These are phyloP conservation scores for Dryobates pubescens DNA, from an alignment of 2,797 vertebrate genomes.

Conservation along the genomic window DNA sequence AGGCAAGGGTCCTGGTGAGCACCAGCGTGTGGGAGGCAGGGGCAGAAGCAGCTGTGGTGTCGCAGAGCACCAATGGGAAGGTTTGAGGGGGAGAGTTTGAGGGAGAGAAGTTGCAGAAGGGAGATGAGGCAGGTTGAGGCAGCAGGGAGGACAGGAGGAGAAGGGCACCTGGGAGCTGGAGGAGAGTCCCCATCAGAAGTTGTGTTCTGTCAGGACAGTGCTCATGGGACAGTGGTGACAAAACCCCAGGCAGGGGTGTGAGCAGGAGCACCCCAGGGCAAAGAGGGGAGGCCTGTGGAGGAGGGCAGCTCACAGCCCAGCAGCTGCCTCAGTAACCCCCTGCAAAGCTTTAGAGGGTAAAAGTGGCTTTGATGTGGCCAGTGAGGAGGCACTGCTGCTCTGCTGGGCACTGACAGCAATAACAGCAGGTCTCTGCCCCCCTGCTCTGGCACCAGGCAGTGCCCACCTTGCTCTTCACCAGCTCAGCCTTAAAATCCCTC, in stretches of 20 bases:
- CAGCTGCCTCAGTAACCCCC: neutral
- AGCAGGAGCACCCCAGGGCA: neutral
- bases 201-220: neutral
- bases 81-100: accelerated
- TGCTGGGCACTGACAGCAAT: neutral
- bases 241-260: neutral
- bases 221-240: accelerated
- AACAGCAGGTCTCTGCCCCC: neutral
- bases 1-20: neutral
- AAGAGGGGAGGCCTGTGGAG: neutral
- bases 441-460: neutral
- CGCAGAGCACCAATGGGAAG: neutral
- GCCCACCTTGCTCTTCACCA: neutral
- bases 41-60: neutral
- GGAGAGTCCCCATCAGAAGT: neutral
- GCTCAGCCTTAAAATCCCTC: conserved; percentile 13
- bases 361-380: neutral
- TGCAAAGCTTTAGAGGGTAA: neutral
- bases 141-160: neutral
- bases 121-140: neutral
- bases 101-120: neutral
- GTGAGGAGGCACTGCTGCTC: neutral
- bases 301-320: neutral
- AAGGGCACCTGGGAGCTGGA: neutral
- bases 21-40: neutral